Evolutionary conservation across 2,113 vertebrate genomes (phyloP), one percentile per base, ranked within the genome.

Genomic region (Festucalex cinctus): DNA sequence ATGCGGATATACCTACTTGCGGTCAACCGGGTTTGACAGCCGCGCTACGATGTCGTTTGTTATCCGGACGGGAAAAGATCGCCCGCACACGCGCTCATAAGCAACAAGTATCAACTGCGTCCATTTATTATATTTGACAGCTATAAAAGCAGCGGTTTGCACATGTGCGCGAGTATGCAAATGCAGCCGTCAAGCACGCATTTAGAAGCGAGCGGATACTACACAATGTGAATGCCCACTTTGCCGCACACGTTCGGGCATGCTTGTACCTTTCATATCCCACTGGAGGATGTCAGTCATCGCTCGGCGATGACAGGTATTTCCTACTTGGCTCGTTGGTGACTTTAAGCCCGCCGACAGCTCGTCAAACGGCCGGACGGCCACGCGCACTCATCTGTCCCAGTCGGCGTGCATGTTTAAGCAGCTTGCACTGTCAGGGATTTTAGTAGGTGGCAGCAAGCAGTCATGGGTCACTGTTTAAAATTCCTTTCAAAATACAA

Each of bases 351-450:
- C 43, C 19, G 57, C 79, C 78, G 85, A 86, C 82, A 84, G 77
- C 79, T 80, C 72, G 82, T 85, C 81, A 83, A 85, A 83, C 74
- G 71, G 74, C 81, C 79, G 76, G 81, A 78, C 85, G 75, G 77
- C 71, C 71, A 48, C 36, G 71, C 5, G 80, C 78, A 76, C 75
- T 84, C 80, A 71, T 80, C 80, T 85, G 83, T 83, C 70, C 67
- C 66, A 35, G 63, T 19, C 41, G 3, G 41, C 5, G 61, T 71
- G 74, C 68, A 65, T 71, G 66, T 72, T 69, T 63, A 79, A 75
- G 71, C 71, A 65, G 76, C 73, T 77, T 73, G 77, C 65, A 58
- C 75, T 85, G 66, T 86, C 74, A 68, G n/a, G 54, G 46, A 73
- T 64, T 77, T 56, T 75, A 73, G 73, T 68, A 69, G 73, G 62